Percentiles rank a stretch among this genome's conserved stretches.
Conservation (phyloP, 2,797 vertebrate species). For the Danio jaintianensis region DNA sequence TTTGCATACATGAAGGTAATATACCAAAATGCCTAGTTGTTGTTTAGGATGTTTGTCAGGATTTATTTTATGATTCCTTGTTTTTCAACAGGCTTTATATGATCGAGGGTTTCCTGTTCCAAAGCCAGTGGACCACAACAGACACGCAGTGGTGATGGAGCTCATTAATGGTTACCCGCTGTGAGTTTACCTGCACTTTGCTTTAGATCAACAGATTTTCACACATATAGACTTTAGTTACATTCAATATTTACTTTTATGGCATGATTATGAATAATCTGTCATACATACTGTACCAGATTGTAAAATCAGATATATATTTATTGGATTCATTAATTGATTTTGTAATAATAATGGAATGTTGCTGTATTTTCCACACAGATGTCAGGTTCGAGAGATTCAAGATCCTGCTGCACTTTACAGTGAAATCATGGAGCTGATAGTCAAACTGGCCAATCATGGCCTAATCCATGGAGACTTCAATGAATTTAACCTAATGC, state of each 20-base stretch:
- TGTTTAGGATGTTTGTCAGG: background rate
- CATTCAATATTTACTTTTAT: background rate
- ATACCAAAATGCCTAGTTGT: background rate
- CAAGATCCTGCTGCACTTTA: constrained; percentile 89
- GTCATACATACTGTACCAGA: too few species aligned
- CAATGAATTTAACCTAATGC: constrained; percentile 97
- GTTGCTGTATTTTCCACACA: constrained; percentile 52
- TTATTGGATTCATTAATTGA: too few species aligned
- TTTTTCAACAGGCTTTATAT: constrained; percentile 81
- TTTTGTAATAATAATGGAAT: too few species aligned
- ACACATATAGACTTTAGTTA: background rate
- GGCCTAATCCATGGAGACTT: constrained; percentile 98
- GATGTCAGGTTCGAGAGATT: constrained; percentile 89
- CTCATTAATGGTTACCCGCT: constrained; percentile 94
- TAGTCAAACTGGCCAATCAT: constrained; percentile 92
- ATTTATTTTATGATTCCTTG: background rate
- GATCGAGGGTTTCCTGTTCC: constrained; percentile 95
- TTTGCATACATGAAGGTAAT: constrained; percentile 96
- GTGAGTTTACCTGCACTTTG: constrained; percentile 78
- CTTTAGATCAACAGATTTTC: background rate
- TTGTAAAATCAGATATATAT: too few species aligned
- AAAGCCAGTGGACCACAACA: constrained; percentile 94
- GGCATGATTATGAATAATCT: background rate
- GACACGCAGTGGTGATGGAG: constrained; percentile 96
- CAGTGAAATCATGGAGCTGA: constrained; percentile 95